A percentile compares a stretch with the other conserved stretches of the same genome.
Evolutionary conservation across 1,140 invertebrate species (phyloP).

Genomic region (Galendromus occidentalis): DNA sequence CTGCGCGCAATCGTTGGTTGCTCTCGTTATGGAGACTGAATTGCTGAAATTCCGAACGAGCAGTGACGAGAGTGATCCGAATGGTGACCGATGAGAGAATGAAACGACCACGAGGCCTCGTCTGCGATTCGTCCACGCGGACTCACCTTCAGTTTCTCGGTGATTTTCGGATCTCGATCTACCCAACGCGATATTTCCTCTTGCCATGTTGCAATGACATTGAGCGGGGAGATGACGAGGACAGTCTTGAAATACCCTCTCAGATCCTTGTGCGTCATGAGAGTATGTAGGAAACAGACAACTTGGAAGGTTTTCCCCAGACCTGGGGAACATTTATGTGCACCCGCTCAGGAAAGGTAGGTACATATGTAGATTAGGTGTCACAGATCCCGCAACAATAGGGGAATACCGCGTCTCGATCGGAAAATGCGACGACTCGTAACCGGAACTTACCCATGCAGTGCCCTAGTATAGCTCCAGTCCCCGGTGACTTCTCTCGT

Average conservation of each 20-base stretch:
- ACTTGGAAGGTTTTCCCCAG: slow-evolving; percentile 48
- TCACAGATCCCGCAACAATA: neutral
- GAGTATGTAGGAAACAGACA: slow-evolving; percentile 66
- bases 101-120: no score
- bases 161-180: slow-evolving; percentile 30
- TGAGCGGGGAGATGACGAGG: slow-evolving; percentile 74
- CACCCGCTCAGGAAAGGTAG: neutral
- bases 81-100: no score
- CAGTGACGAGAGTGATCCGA: no score
- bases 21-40: neutral
- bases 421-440: no score
- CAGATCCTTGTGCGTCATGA: slow-evolving; percentile 43
- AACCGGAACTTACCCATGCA: slow-evolving; percentile 37
- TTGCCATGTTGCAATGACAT: slow-evolving; percentile 86
- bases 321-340: no score
- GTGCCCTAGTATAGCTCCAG: slow-evolving; percentile 57
- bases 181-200: slow-evolving; percentile 79
- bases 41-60: neutral
- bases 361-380: no score
- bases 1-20: neutral
- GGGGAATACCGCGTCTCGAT: no score
- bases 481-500: slow-evolving; percentile 34
- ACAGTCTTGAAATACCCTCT: slow-evolving; percentile 44
- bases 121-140: no score
- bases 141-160: neutral